These are phyloP conservation scores for Drosophila melanocephala DNA, from an alignment of 2,888 invertebrate species.

Conservation along the genomic window DNA sequence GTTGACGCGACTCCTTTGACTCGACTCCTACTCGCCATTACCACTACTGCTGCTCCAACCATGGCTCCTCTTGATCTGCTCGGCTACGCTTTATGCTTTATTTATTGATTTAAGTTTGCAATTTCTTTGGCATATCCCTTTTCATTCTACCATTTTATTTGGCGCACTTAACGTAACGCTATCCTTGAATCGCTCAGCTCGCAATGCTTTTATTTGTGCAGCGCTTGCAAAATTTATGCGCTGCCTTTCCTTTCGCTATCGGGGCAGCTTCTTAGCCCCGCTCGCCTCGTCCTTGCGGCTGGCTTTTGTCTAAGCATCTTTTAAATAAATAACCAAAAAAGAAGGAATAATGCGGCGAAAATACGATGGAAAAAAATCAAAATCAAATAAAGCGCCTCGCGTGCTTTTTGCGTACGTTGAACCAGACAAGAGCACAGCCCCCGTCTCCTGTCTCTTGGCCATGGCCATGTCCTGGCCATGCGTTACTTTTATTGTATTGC, in stretches of 20 bases:
- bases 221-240: conserved; percentile 80
- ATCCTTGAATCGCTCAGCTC: conserved; percentile 53
- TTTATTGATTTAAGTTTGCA: conserved; percentile 83
- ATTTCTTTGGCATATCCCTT: conserved; percentile 65
- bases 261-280: conserved; percentile 15
- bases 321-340: conserved; percentile 73
- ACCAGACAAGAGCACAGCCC: conserved; percentile 28
- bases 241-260: conserved; percentile 55
- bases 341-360: conserved; percentile 16
- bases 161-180: conserved; percentile 61
- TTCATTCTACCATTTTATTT: conserved; percentile 46
- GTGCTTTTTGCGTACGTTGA: conserved; percentile 57
- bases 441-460: conserved; percentile 2
- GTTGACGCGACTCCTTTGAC: conserved; percentile 74
- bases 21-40: conserved; percentile 45
- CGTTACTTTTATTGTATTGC: conserved; percentile 58
- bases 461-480: conserved; percentile 28
- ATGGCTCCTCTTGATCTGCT: conserved; percentile 20
- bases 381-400: conserved; percentile 36
- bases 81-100: conserved; percentile 73
- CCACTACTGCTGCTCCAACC: neutral
- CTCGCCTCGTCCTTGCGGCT: conserved; percentile 13
- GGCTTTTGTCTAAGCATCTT: conserved; percentile 72
- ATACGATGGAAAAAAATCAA: conserved; percentile 22
- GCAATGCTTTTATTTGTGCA: conserved; percentile 49